phyloP scores from a whole-genome alignment of 1,140 invertebrate species.

The Streblospio benedicti region DNA sequence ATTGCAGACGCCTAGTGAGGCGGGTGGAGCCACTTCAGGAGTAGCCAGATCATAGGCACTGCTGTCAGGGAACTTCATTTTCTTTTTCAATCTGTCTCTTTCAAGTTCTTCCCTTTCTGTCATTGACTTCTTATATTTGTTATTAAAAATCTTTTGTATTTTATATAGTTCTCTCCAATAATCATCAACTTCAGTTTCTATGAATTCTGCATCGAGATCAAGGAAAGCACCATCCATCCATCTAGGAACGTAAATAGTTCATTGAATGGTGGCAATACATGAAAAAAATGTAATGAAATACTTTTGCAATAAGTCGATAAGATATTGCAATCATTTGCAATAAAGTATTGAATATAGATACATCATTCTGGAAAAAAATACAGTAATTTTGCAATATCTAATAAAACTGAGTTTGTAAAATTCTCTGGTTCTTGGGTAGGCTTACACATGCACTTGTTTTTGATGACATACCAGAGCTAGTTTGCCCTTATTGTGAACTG shows the following conservation, averaged over 20 bases:
- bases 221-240: conserved; percentile 85
- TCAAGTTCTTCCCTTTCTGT: background rate
- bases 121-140: conserved; percentile 2
- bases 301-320: too few species aligned
- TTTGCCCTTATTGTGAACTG: too few species aligned
- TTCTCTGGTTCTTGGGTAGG: too few species aligned
- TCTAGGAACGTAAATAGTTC: background rate
- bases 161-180: conserved; percentile 9
- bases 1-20: background rate
- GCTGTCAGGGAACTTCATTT: background rate
- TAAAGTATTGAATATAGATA: background rate
- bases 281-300: background rate
- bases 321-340: background rate
- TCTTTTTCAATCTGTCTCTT: background rate
- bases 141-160: conserved; percentile 7
- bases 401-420: too few species aligned
- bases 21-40: background rate
- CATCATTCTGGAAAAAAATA: background rate
- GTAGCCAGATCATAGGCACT: background rate
- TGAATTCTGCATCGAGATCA: conserved; percentile 58
- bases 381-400: too few species aligned
- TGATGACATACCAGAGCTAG: too few species aligned
- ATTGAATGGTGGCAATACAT: background rate
- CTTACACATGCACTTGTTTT: too few species aligned
- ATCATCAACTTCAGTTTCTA: conserved; percentile 28